Base-by-base conservation (phyloP, 2,888 invertebrate genomes). In the Temnothorax unifasciatus region DNA sequence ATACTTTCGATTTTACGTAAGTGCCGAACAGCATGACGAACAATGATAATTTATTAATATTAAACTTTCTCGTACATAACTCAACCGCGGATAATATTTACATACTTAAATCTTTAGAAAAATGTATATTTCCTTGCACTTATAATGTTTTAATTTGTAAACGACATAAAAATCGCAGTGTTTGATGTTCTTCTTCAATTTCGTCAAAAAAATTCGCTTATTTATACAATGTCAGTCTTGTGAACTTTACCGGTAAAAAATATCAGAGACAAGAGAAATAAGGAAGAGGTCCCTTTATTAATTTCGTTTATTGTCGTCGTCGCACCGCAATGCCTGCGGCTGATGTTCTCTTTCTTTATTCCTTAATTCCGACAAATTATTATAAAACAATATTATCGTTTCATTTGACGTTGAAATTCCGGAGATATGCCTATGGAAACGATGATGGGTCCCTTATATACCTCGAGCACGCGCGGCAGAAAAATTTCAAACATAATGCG, bases 331-430 rank as follows among this genome's bases (percentile, higher is more conserved):
- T 34, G 57, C 47, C 66, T 25, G 59, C 79, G 66, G 82, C 82
- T 83, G 77, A 63, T 5, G 47, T 38, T 29, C 61, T 69, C 69
- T 85, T 89, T 88, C 81, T 82, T 84, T 41, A 41, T 41, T 85
- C 83, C 85, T 92, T 92, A 91, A 91, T 92, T 91, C 86, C 82
- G 84, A 84, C 71, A 88, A 92, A 92, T 93, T 92, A 91, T 93
- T 92, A 91, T 91, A 89, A 91, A 92, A 93, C 91, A 92, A 92
- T 90, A 89, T 93, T 93, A 91, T 92, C 92, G 87, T 93, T 93
- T 86, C 91, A 92, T 92, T 92, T 86, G 85, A 89, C 86, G 83
- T 75, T 82, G 41, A 82, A 84, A 86, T 74, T 85, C 52, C 52
- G 13, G 77, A 71, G 59, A 61, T 47, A n/a, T 59, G 52, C n/a